These are phyloP conservation scores for Ganaspis brasiliensis DNA, from an alignment of 2,888 invertebrate genomes.

Conservation along the genomic window DNA sequence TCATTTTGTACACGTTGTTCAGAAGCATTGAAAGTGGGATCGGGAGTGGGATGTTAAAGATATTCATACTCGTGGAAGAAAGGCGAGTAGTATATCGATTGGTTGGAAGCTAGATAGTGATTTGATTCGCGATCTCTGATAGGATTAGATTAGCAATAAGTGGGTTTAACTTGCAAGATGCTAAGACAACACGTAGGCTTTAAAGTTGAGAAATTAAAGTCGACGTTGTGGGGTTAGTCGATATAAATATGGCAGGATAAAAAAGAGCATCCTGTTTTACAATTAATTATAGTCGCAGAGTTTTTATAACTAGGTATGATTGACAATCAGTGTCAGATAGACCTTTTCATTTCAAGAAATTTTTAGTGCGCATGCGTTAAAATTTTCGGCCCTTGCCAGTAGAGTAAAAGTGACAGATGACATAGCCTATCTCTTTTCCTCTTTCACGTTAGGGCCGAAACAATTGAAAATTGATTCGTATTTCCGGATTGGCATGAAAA, in stretches of 20 bases:
- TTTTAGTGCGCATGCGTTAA: no score
- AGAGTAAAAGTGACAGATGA: no score
- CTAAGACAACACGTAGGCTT: not conserved
- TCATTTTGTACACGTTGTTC: not conserved
- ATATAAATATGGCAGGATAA: not conserved
- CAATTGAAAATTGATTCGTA: no score
- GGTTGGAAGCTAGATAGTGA: not conserved
- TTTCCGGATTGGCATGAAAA: no score
- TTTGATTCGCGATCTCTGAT: not conserved
- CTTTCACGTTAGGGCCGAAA: no score
- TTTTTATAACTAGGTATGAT: no score
- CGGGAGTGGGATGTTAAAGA: not conserved
- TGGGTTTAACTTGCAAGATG: slow-evolving; percentile 5
- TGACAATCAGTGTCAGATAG: no score
- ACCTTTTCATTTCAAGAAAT: no score
- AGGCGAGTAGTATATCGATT: not conserved
- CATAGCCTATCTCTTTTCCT: no score
- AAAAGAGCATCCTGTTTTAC: not conserved
- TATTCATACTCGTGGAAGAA: not conserved
- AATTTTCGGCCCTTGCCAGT: no score
- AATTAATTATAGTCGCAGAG: not conserved
- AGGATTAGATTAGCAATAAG: not conserved
- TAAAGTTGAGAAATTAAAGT: slow-evolving; percentile 5
- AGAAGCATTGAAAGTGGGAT: no score
- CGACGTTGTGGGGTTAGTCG: not conserved